Base-by-base conservation (phyloP, 2,888 invertebrate species). In the Hartigia nigra region DNA sequence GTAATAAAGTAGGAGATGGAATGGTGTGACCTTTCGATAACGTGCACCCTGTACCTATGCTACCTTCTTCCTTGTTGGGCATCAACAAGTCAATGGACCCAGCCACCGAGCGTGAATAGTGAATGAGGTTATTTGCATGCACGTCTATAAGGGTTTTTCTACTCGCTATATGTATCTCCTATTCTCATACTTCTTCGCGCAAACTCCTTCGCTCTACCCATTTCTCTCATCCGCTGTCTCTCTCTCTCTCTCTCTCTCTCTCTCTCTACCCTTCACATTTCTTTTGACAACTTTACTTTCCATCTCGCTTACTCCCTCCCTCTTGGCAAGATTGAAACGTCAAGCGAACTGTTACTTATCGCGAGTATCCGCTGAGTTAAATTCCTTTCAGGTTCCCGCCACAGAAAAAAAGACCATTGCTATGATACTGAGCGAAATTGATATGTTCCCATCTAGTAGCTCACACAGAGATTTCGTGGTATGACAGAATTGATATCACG, bases 61-160 rank as follows among this genome's bases (percentile, higher is more conserved):
- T 55, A 23, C 55, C 55, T 74, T 77, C 32, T 74, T 72, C 74
- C 78, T 55, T 55, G 76, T 77, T 79, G 74, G 39, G 77, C 78
- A 85, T 85, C 84, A 84, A 85, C 85, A 80, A 85, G 85, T 86
- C 86, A 84, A 86, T 82, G 84, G 82, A 78, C 81, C 82, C 83
- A 81, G 77, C 70, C 55, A 23, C 72, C 76, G 81, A 80, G 82
- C 80, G 83, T 85, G 86, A 87, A 86, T 86, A 82, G 83, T 77
- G 83, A 84, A 87, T 83, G 84, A 84, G 84, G 84, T 83, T 84
- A 86, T 86, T 87, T 86, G 84, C 84, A 82, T 83, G 84, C 81
- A 80, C 82, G 83, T 81, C 80, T 79, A 83, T 81, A 81, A 80
- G 82, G 80, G 77, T 78, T 75, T 79, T 80, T 75, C 80, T 79